Evolutionary conservation across 92 coral and sea anemone genomes (phyloP), one percentile per base, ranked within the genome.

Genomic region (Galaxea fascicularis): DNA sequence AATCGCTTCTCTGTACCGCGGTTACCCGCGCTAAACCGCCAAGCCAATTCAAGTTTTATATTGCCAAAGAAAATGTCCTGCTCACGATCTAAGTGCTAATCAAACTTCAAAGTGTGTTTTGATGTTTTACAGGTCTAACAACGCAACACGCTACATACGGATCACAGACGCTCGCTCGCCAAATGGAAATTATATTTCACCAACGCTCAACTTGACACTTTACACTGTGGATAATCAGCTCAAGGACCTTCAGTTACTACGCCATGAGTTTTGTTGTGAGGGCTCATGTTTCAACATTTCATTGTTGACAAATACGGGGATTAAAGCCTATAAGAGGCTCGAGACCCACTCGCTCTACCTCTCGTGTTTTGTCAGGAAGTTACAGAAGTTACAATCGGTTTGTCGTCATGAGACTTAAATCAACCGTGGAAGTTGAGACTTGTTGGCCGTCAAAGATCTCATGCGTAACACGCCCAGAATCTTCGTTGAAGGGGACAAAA

Each of bases 291-390:
- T 53, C 77, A 57, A 13, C 77, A 78, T 59, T 67, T 46, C 47
- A 67, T 82, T 82, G 86, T 82, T 82, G 77, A 82, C 78, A 71
- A 69, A 71, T 71, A 44, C 10, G 11, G 20, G 58, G 78, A 82
- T 82, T 82, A 80, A 70, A 22, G 41, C 54, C 83, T 3, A 49
- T 70, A 54, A 67, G 74, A 27, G 24, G 35, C 76, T 39, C 24
- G 11, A 0, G 11, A 1, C 27, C 4, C 57, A 1, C 71, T 10
- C 4, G 63, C n/a, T 15, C 25, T 53, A 20, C n/a, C 70, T 29
- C 26, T 21, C 9, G 30, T 71, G 51, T 44, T 46, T n/a, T 21
- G 49, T n/a, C 78, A 71, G 86, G 70, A 71, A 54, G 29, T 27
- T 51, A 66, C 13, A 4, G 15, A 70, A 69, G 51, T 18, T 30